Percentiles rank a stretch among this genome's conserved stretches.
Conservation (phyloP, 2,888 invertebrate species). For the Pemphredon lugubris region DNA sequence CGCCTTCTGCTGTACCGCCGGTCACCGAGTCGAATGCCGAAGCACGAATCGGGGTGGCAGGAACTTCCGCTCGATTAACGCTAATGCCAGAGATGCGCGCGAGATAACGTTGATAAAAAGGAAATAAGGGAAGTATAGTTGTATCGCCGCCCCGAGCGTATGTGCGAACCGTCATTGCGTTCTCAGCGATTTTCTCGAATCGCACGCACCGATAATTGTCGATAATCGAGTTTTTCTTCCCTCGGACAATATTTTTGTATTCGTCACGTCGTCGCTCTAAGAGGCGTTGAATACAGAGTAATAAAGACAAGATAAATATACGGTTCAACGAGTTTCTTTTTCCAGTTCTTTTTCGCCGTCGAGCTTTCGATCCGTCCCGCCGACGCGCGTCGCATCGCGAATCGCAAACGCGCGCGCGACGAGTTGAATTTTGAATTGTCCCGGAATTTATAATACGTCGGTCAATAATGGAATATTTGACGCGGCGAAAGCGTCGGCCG, state of each 20-base stretch:
- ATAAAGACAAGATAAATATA: conserved; percentile 4
- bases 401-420: conserved; percentile 1
- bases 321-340: background rate
- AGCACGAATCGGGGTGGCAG: conserved; percentile 15
- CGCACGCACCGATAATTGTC: background rate
- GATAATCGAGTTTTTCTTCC: background rate
- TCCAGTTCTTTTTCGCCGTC: conserved; percentile 8
- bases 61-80: conserved; percentile 45
- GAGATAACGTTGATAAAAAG: conserved; percentile 43
- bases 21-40: conserved; percentile 32
- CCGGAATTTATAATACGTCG: background rate
- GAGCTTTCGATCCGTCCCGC: background rate
- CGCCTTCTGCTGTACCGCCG: conserved; percentile 49
- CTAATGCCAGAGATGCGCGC: conserved; percentile 32
- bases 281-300: background rate
- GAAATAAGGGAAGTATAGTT: conserved; percentile 1
- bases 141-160: background rate
- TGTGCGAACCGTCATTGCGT: conserved; percentile 5
- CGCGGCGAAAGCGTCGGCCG: background rate
- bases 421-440: background rate
- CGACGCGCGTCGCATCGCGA: background rate
- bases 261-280: background rate
- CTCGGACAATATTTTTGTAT: background rate
- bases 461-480: no score
- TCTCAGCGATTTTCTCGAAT: background rate